Evolutionary conservation across 2,797 vertebrate species (phyloP).

Genomic region (Sternotherus odoratus): DNA sequence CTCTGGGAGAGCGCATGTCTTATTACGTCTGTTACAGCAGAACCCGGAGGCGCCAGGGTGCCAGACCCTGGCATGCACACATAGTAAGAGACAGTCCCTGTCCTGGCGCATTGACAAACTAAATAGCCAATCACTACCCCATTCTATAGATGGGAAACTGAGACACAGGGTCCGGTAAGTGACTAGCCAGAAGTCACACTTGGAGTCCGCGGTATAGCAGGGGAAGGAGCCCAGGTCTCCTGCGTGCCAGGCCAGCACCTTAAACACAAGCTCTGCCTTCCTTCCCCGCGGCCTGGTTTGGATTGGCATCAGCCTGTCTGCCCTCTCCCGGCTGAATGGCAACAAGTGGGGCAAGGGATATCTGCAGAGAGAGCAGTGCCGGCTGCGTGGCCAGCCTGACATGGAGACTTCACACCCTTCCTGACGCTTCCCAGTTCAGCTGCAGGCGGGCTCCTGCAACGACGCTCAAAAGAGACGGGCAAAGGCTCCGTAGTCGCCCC

Average conservation of each 20-base stretch:
- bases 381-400: neutral
- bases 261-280: neutral
- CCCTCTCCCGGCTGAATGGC: neutral
- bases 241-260: neutral
- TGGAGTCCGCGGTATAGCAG: neutral
- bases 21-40: neutral
- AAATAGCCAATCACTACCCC: accelerated
- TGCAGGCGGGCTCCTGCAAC: neutral
- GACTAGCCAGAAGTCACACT: neutral
- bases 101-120: neutral
- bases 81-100: neutral
- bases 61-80: neutral
- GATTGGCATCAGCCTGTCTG: neutral
- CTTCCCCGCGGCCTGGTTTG: neutral
- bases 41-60: neutral
- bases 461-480: neutral
- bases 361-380: neutral
- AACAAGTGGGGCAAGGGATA: neutral
- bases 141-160: neutral
- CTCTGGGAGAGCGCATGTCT: neutral
- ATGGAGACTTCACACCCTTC: neutral
- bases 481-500: neutral
- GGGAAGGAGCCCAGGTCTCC: neutral
- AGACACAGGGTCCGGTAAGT: neutral
- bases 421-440: neutral